These are phyloP conservation scores for Cepaea hortensis DNA, from an alignment of 2,888 invertebrate genomes.

Conservation along the genomic window DNA sequence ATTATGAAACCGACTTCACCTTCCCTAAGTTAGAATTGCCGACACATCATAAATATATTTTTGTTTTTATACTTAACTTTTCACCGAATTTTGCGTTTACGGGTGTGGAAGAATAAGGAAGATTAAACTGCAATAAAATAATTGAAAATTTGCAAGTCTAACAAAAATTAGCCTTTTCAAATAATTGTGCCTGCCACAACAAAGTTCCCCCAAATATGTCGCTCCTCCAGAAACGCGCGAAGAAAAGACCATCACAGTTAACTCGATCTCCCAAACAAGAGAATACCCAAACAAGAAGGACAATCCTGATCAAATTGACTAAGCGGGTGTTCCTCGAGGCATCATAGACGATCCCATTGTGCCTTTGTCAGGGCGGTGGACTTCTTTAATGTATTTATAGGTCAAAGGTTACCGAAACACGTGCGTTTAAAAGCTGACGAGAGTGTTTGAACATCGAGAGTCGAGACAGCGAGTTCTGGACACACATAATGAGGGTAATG, in stretches of 20 bases:
- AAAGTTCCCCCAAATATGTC: constrained; percentile 4
- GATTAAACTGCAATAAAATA: no score
- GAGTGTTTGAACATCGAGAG: constrained; percentile 40
- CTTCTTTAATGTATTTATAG: constrained; percentile 46
- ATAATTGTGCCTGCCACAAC: neutral
- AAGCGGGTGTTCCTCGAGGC: constrained; percentile 46
- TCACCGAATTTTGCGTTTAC: no score
- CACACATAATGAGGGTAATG: constrained; percentile 40
- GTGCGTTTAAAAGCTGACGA: constrained; percentile 43
- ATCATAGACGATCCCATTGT: constrained; percentile 21
- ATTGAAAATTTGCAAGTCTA: neutral
- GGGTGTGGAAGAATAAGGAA: no score
- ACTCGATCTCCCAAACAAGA: constrained; percentile 41
- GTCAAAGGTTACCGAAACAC: constrained; percentile 47
- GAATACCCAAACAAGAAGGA: constrained; percentile 43
- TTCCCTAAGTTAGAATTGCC: no score
- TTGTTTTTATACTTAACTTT: no score
- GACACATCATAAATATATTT: no score
- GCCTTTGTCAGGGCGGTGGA: constrained; percentile 32
- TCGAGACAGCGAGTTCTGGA: constrained; percentile 22
- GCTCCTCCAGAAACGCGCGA: neutral
- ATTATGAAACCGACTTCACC: no score
- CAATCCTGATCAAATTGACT: constrained; percentile 49
- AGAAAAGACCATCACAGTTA: constrained; percentile 1
- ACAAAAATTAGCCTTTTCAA: neutral